Evolutionary conservation across 2,113 vertebrate species (phyloP).

Genomic region (Bambusicola thoracicus): DNA sequence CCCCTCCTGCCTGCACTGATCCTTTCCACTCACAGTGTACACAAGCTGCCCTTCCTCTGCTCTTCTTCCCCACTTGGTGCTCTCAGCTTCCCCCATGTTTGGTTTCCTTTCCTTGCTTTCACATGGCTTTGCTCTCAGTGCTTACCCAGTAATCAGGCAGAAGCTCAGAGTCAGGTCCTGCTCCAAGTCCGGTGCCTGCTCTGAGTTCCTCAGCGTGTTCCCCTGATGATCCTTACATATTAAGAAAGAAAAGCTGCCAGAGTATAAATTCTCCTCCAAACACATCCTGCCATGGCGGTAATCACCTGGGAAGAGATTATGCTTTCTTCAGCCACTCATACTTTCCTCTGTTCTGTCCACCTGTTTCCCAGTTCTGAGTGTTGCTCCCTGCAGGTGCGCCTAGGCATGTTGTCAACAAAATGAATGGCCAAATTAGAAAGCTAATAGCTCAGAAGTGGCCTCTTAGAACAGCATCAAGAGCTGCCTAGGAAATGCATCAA

Average conservation of each 20-base stretch:
- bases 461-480: not conserved
- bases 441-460: not conserved
- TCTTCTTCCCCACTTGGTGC: not conserved
- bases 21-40: not conserved
- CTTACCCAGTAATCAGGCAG: fast-evolving
- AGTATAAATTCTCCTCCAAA: not conserved
- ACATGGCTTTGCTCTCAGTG: not conserved
- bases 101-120: not conserved
- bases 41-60: not conserved
- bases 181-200: not conserved
- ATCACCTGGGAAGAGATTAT: not conserved
- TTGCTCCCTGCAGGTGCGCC: not conserved
- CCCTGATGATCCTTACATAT: not conserved
- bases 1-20: not conserved
- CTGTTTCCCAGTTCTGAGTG: fast-evolving
- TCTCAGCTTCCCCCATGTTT: not conserved
- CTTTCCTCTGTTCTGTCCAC: not conserved
- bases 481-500: not conserved
- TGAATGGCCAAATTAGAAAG: not conserved
- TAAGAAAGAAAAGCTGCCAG: not conserved
- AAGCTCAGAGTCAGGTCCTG: not conserved
- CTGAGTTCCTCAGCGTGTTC: not conserved
- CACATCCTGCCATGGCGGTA: not conserved
- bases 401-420: not conserved
- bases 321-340: not conserved